Evolutionary conservation across 2,888 invertebrate genomes (phyloP).

Genomic region (Scelioninae gen. 2): DNA sequence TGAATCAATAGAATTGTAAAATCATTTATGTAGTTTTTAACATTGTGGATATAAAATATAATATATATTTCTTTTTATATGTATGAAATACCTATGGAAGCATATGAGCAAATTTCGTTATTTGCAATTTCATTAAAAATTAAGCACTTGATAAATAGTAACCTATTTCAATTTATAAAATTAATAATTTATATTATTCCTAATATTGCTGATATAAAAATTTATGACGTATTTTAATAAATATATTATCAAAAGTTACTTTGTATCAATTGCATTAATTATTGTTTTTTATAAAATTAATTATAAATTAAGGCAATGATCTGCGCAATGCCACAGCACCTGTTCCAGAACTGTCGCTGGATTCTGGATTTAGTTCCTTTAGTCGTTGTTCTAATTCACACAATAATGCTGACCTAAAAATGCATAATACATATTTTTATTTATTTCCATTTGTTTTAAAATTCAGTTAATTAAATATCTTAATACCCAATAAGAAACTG

Average conservation of each 20-base stretch:
- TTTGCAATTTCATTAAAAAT: neutral
- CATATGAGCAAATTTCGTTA: constrained; percentile 5
- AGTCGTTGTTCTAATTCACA: constrained; percentile 85
- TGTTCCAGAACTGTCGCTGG: constrained; percentile 62
- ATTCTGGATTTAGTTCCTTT: constrained; percentile 71
- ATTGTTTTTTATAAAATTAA: no score
- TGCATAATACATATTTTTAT: neutral
- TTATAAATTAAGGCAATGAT: constrained; percentile 69
- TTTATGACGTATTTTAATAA: no score
- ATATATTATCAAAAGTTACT: no score
- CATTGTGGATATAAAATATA: constrained; percentile 15
- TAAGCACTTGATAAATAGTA: constrained; percentile 1
- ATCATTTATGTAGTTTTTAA: constrained; percentile 12
- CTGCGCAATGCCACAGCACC: constrained; percentile 69
- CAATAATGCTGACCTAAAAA: constrained; percentile 83
- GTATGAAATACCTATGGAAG: constrained; percentile 15
- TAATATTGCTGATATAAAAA: no score
- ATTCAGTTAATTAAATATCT: no score
- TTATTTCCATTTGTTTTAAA: no score
- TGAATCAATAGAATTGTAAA: neutral
- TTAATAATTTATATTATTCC: no score
- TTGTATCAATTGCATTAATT: no score
- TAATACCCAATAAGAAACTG: no score
- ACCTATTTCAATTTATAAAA: neutral
- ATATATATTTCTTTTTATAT: constrained; percentile 3